Conservation (phyloP, 2,113 vertebrate species). For the Micronycteris hirsuta region DNA sequence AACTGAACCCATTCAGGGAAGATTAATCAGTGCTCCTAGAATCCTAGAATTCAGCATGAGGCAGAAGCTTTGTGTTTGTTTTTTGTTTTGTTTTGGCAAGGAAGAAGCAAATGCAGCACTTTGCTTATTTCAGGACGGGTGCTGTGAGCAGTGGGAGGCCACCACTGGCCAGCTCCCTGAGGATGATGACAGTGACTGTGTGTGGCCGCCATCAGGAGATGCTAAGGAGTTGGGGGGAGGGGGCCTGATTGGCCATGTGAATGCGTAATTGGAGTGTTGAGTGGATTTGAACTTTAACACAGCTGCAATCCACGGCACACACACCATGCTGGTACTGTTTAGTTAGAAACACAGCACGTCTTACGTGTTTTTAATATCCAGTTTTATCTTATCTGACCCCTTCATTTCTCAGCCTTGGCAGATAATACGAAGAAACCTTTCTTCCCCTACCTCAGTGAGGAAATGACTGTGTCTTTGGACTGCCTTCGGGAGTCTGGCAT, state of each 20-base stretch:
- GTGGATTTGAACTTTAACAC: slow-evolving; percentile 69
- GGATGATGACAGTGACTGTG: neutral
- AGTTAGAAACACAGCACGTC: slow-evolving; percentile 79
- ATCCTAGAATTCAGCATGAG: neutral
- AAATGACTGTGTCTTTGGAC: slow-evolving; percentile 25
- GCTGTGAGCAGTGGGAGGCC: neutral
- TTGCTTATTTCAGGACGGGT: neutral
- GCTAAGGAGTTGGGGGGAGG: neutral
- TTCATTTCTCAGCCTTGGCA: slow-evolving; percentile 75
- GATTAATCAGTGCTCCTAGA: slow-evolving; percentile 16
- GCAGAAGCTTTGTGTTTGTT: neutral
- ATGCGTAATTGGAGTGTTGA: slow-evolving; percentile 64
- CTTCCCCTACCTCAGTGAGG: slow-evolving; percentile 14
- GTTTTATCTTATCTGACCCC: slow-evolving; percentile 77
- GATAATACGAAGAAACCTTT: slow-evolving; percentile 47
- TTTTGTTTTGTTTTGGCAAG: slow-evolving; percentile 28
- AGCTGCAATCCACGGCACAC: slow-evolving; percentile 70
- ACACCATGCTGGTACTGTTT: slow-evolving; percentile 76
- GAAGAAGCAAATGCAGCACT: slow-evolving; percentile 14
- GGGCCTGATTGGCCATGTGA: slow-evolving; percentile 31
- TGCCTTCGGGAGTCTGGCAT: neutral
- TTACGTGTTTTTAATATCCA: slow-evolving; percentile 81
- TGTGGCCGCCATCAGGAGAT: neutral
- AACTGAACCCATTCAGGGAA: neutral
- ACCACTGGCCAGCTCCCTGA: neutral